A percentile compares a stretch with the other conserved stretches of the same genome.
Evolutionary conservation across 2,113 vertebrate genomes (phyloP).

Genomic region (Felis catus): DNA sequence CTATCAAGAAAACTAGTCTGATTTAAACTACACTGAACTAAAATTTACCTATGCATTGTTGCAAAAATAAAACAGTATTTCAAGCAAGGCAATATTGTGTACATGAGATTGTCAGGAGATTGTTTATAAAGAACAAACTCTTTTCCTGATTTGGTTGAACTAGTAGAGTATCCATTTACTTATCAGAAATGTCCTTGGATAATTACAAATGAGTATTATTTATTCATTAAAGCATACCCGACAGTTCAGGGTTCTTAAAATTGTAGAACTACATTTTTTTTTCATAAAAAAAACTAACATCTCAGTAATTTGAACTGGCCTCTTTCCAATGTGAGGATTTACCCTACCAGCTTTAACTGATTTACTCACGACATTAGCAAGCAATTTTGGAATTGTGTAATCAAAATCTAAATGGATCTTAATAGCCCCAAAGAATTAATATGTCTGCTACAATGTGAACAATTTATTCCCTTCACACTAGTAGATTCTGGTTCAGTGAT

Average conservation of each 20-base stretch:
- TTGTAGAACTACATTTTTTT: constrained; percentile 34
- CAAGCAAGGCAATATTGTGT: not conserved
- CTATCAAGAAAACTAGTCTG: not conserved
- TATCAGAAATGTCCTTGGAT: constrained; percentile 52
- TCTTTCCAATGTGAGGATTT: constrained; percentile 53
- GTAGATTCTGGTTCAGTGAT: constrained; percentile 74
- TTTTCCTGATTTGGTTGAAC: constrained; percentile 46
- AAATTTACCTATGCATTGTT: constrained; percentile 40
- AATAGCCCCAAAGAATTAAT: constrained; percentile 73
- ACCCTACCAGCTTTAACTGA: constrained; percentile 69
- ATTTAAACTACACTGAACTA: not conserved
- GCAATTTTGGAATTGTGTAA: constrained; percentile 75
- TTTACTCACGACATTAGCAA: constrained; percentile 61
- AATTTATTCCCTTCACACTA: constrained; percentile 75
- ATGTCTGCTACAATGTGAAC: constrained; percentile 69
- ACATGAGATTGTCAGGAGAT: not conserved
- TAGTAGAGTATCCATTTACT: constrained; percentile 15
- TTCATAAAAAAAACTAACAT: constrained; percentile 21
- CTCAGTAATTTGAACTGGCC: constrained; percentile 68
- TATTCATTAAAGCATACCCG: constrained; percentile 61
- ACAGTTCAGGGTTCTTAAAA: constrained; percentile 66
- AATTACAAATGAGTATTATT: constrained; percentile 65
- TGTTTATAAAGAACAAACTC: constrained; percentile 18
- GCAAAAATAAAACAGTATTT: not conserved
- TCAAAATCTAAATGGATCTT: constrained; percentile 74